Evolutionary conservation across 2,113 vertebrate genomes (phyloP), one percentile per base, ranked within the genome.

Genomic region (Macrotus californicus): DNA sequence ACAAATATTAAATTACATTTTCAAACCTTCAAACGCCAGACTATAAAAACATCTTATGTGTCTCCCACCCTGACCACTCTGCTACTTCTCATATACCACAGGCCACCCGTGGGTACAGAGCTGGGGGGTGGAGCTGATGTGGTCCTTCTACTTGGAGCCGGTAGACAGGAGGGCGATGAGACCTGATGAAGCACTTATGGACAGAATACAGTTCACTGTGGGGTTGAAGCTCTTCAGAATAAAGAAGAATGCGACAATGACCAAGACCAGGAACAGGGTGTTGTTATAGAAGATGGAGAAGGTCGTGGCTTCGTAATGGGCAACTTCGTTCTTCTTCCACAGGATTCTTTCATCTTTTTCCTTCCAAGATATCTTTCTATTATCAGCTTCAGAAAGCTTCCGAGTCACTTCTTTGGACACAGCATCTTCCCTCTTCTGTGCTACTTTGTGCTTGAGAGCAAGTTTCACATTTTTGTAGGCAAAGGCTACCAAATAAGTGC

Each of bases 261-360:
- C 99, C 91, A 99, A 98, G 56, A 99, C 99, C 93, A 99, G 98
- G 96, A 99, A 99, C 8, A 99, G 98, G 0, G 99, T 99, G 97
- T 99, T 99, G 98, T 99, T 99, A 98, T 99, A 99, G 98, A 99
- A 99, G 98, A 99, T 99, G 96, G 99, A 99, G 97, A 99, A 99
- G 66, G 99, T 99, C 52, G 99, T 99, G 18, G 99, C 99, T 98
- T 99, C 99, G 0, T 99, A 99, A 95, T 99, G 99, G 0, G 99
- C 99, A 6, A 99, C 99, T 98, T 99, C 99, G 0, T 99, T 99
- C 98, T 99, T 99, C 98, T 99, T 99, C 99, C 99, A 99, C 95
- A 99, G 98, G 98, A 99, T 99, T 98, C 99, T 99, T n/a, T n/a
- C n/a, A n/a, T n/a, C n/a, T n/a, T n/a, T n/a, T n/a, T n/a, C n/a